Percentiles rank a stretch among this genome's conserved stretches.
Conservation (phyloP, 1,140 invertebrate species). For the Bombus waltoni region DNA sequence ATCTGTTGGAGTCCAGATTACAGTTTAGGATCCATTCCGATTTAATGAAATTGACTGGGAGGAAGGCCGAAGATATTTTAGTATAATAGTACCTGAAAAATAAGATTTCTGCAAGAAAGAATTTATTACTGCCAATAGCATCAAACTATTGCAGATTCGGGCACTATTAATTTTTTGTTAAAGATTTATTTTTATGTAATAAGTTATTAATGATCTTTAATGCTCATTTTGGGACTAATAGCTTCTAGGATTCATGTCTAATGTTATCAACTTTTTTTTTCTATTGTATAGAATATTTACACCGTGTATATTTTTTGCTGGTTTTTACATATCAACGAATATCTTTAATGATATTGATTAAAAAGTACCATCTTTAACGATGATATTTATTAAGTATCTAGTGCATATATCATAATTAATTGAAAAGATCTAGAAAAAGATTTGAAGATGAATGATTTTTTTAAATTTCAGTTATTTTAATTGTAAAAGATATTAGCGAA, state of each 20-base stretch:
- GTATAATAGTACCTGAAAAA: slow-evolving; percentile 29
- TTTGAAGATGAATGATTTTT: slow-evolving; percentile 27
- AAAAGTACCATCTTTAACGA: neutral
- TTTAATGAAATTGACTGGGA: slow-evolving; percentile 84
- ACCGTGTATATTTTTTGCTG: neutral
- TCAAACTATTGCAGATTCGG: slow-evolving; percentile 42
- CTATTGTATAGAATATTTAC: neutral
- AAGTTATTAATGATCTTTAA: slow-evolving; percentile 9
- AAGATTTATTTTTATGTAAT: neutral
- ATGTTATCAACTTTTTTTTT: neutral
- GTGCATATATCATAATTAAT: neutral
- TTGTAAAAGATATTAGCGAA: slow-evolving; percentile 13
- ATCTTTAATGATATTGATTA: neutral
- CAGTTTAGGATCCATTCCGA: slow-evolving; percentile 96
- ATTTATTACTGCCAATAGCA: slow-evolving; percentile 48
- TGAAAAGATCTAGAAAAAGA: slow-evolving; percentile 27
- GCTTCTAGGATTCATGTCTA: neutral
- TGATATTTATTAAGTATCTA: neutral
- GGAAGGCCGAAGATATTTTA: slow-evolving; percentile 67
- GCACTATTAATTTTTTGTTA: slow-evolving; percentile 13
- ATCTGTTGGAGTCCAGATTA: slow-evolving; percentile 94
- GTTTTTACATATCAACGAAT: neutral
- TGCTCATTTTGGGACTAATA: neutral
- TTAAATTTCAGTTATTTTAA: slow-evolving; percentile 41
- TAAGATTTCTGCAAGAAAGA: neutral